Evolutionary conservation across 2,113 vertebrate genomes (phyloP), one percentile per base, ranked within the genome.

Genomic region (Gymnobelideus leadbeateri): DNA sequence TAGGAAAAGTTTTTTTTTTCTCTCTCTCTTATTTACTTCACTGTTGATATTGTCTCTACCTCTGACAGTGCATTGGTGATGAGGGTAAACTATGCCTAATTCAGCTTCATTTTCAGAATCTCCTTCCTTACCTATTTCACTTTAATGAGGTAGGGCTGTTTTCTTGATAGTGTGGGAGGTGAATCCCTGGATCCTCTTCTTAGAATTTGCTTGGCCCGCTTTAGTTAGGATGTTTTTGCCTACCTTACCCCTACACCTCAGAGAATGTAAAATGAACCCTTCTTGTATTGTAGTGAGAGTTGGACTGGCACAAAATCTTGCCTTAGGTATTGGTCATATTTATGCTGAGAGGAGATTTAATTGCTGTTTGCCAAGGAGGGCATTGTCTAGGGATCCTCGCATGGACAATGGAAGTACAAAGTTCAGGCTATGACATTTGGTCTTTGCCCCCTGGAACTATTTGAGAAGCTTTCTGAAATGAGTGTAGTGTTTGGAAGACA

Each of bases 391-490:
- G 8, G 46, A 28, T 50, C 24, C 11, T 84, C 3, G 51, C 50
- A n/a, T n/a, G 84, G 50, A 9, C 11, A 54, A 31, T 23, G 24
- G 84, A 91, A 94, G 37, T 84, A n/a, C n/a, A 3, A n/a, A 26
- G 49, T 14, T 9, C 68, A 25, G 84, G 24, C 47, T 51, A 1
- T 9, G n/a, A 51, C 31, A 31, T 26, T 16, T 37, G 6, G 37
- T 49, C 50, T 91, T 89, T 16, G 91, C 28, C 37, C 92, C 28
- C 51, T 95, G 68, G 89, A 96, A 89, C 49, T 46, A 0, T 96
- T 96, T 95, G 92, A 91, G 96, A 92, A 93, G 91, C 54, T 94
- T 16, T 51, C 51, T 26, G 51, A 90, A 90, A 61, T 90, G 50
- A 23, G 52, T 89, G 8, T 53, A 51, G 2, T 90, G 0, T 9